phyloP scores from a whole-genome alignment of 2,888 invertebrate species.

The Perizoma flavofasciatum region DNA sequence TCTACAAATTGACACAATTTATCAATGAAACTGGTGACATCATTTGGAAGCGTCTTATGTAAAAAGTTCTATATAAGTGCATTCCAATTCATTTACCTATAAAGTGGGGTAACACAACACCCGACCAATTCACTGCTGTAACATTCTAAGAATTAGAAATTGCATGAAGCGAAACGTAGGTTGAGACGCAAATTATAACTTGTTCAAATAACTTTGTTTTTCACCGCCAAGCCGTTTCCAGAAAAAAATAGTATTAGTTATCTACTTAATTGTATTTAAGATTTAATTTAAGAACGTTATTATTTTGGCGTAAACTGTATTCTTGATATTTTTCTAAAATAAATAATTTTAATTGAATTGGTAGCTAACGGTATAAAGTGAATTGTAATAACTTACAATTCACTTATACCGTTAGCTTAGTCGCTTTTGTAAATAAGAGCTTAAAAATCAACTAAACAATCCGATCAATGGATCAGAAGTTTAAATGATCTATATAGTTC shows the following conservation, averaged over 20 bases:
- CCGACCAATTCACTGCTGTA: conserved; percentile 63
- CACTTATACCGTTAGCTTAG: too few relatives aligned
- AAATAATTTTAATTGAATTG: too few relatives aligned
- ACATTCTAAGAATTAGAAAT: conserved; percentile 69
- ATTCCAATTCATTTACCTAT: conserved; percentile 49
- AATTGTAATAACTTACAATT: too few relatives aligned
- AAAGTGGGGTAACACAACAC: conserved; percentile 67
- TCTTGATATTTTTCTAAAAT: too few relatives aligned
- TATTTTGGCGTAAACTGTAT: too few relatives aligned
- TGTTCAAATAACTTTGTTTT: conserved; percentile 20
- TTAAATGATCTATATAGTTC: too few relatives aligned
- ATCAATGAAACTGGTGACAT: conserved; percentile 24
- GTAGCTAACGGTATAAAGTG: too few relatives aligned
- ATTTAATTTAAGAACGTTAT: too few relatives aligned
- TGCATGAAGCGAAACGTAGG: conserved; percentile 51
- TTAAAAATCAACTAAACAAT: too few relatives aligned
- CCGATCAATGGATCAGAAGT: too few relatives aligned
- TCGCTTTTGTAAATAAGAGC: too few relatives aligned
- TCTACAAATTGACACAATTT: too few relatives aligned
- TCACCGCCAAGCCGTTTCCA: conserved; percentile 10
- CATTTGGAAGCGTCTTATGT: conserved; percentile 28
- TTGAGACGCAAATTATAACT: conserved; percentile 16
- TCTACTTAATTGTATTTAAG: not conserved
- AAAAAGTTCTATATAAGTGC: conserved; percentile 24
- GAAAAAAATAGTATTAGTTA: conserved; percentile 1